These are phyloP conservation scores for Mormoops blainvillei DNA, from an alignment of 2,113 vertebrate species.

Conservation along the genomic window DNA sequence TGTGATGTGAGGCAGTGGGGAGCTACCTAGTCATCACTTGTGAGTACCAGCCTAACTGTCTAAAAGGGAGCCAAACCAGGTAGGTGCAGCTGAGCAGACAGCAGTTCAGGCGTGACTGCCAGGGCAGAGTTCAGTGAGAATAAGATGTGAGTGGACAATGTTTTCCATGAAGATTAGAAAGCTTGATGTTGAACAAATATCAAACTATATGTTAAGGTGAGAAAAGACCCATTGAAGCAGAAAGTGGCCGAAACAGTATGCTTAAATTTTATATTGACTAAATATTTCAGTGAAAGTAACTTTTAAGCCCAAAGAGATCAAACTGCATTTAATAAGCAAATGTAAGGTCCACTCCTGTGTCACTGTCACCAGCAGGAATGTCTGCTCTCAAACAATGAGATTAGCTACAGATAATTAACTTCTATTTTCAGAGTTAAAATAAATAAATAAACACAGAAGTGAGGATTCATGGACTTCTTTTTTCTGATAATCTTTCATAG, in stretches of 20 bases:
- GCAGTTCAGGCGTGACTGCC: neutral
- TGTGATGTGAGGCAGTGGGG: accelerated
- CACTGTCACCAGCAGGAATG: neutral
- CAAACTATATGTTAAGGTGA: neutral
- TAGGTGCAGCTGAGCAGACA: neutral
- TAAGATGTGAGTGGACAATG: neutral
- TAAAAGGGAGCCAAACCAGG: neutral
- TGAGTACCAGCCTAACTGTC: neutral
- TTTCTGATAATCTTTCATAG: neutral
- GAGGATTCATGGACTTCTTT: neutral
- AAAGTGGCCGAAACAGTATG: neutral
- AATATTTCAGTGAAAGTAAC: neutral
- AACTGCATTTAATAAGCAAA: neutral
- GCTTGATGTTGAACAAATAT: neutral
- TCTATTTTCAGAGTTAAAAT: neutral
- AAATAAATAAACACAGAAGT: neutral
- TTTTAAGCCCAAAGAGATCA: neutral
- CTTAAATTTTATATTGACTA: neutral
- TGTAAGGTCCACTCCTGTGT: neutral
- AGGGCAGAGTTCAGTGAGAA: neutral
- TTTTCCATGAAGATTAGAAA: neutral
- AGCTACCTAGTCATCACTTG: neutral
- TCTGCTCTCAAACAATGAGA: neutral
- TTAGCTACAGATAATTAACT: neutral
- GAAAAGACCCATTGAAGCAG: neutral